Evolutionary conservation across 2,113 vertebrate genomes (phyloP).

Genomic region (Ranitomeya imitator): DNA sequence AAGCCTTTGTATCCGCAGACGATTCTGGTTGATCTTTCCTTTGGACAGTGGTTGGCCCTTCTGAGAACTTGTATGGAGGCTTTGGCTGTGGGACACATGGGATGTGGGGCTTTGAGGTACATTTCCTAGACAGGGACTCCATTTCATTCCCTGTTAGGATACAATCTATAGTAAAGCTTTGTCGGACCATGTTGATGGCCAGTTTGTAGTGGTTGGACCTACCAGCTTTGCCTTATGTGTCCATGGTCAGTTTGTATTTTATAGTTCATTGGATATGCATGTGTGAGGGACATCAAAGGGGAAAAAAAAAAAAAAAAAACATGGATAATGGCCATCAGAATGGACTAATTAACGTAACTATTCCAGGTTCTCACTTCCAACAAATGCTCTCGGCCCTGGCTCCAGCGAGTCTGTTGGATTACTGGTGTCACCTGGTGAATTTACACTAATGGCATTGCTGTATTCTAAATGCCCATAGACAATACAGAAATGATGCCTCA

Average conservation of each 20-base stretch:
- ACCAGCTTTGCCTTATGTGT: not conserved
- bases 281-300: conserved; percentile 68
- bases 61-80: conserved; percentile 12
- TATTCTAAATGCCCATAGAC: conserved; percentile 8
- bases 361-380: conserved; percentile 62
- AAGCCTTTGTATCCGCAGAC: not conserved
- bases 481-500: not conserved
- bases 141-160: not conserved
- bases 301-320: conserved; percentile 38
- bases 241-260: conserved; percentile 39
- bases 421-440: conserved; percentile 62
- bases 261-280: conserved; percentile 52
- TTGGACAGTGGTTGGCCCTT: not conserved
- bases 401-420: conserved; percentile 62
- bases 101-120: conserved; percentile 49
- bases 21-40: not conserved
- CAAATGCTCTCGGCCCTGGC: conserved; percentile 66
- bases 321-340: conserved; percentile 59
- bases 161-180: not conserved
- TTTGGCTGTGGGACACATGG: conserved; percentile 60
- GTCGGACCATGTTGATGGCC: conserved; percentile 41
- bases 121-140: not conserved
- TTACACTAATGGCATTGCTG: conserved; percentile 23
- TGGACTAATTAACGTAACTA: conserved; percentile 48
- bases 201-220: not conserved